Evolutionary conservation across 2,888 invertebrate genomes (phyloP).

Genomic region (Drosophila aldrichi): DNA sequence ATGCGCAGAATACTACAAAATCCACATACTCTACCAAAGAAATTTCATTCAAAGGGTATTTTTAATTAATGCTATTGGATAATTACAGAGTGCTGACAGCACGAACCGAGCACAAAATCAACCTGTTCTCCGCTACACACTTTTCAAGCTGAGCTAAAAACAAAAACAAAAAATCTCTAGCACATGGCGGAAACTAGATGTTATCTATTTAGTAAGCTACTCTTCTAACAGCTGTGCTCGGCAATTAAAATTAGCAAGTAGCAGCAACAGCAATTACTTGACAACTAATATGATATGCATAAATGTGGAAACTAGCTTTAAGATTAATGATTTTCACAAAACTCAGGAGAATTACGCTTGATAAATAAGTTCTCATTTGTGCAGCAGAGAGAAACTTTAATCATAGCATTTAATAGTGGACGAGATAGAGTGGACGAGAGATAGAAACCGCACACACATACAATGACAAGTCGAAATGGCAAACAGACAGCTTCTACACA

Average conservation of each 20-base stretch:
- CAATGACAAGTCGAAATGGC: slow-evolving; percentile 36
- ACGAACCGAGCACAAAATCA: not conserved
- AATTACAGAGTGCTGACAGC: slow-evolving; percentile 3
- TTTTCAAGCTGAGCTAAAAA: not conserved
- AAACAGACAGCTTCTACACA: slow-evolving; percentile 18
- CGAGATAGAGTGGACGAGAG: not conserved
- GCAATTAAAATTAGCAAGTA: slow-evolving; percentile 14
- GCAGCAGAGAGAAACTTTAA: slow-evolving; percentile 37
- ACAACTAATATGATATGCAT: slow-evolving; percentile 6
- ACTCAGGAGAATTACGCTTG: slow-evolving; percentile 13
- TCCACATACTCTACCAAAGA: not conserved
- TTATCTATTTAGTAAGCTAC: not conserved
- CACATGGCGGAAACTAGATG: not conserved
- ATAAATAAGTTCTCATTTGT: slow-evolving; percentile 34
- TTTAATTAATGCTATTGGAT: slow-evolving; percentile 3
- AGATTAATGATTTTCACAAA: slow-evolving; percentile 28
- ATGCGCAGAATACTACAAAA: not conserved
- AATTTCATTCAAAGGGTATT: not conserved
- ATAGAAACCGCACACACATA: slow-evolving; percentile 18
- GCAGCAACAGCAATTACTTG: slow-evolving; percentile 4
- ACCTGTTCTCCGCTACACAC: not conserved
- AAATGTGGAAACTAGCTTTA: slow-evolving; percentile 6
- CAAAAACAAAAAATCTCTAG: slow-evolving; percentile 1
- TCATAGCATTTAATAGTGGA: slow-evolving; percentile 31
- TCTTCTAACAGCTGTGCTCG: not conserved